A percentile compares a stretch with the other conserved stretches of the same genome.
phyloP scores from a whole-genome alignment of 2,113 vertebrate genomes.

The Mionectes macconnelli region DNA sequence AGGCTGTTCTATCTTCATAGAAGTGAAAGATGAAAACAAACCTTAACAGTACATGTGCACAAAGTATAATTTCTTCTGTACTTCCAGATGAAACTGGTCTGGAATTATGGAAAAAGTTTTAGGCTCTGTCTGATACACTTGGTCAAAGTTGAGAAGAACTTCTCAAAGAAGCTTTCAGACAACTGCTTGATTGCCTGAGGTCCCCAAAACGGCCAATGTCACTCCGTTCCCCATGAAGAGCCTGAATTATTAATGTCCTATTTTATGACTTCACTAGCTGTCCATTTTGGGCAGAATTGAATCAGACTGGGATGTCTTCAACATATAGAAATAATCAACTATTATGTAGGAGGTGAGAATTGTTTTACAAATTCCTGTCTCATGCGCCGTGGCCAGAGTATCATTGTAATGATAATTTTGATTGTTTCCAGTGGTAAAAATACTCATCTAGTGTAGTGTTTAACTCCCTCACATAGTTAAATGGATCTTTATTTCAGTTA shows the following conservation, averaged over 20 bases:
- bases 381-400: neutral
- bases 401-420: neutral
- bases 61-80: neutral
- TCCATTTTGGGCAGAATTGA: neutral
- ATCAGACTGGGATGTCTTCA: neutral
- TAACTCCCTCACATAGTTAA: neutral
- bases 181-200: neutral
- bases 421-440: neutral
- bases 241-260: neutral
- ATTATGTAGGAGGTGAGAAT: neutral
- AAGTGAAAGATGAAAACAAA: neutral
- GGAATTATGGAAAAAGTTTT: neutral
- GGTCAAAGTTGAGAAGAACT: neutral
- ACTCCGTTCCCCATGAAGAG: fast-evolving
- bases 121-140: neutral
- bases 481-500: neutral
- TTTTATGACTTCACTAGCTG: neutral
- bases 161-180: neutral
- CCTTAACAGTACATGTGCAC: neutral
- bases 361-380: neutral
- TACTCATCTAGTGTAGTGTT: neutral
- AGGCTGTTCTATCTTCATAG: neutral
- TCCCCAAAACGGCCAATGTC: fast-evolving
- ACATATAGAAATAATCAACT: neutral
- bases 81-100: neutral